A percentile compares a stretch with the other conserved stretches of the same genome.
Evolutionary conservation across 1,140 invertebrate genomes (phyloP).

Genomic region (Drosophila kikkawai): DNA sequence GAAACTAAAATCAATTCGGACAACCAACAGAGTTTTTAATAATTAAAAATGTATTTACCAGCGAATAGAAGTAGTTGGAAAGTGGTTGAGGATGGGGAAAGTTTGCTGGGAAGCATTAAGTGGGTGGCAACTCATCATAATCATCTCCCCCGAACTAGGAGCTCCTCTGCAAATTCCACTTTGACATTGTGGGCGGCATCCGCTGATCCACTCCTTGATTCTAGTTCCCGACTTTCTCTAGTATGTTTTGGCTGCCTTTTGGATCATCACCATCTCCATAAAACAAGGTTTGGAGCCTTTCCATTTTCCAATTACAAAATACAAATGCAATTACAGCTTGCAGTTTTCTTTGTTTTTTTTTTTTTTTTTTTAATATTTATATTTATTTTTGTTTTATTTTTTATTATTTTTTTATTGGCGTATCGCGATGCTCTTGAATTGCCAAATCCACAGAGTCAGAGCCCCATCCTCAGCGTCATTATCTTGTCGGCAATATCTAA

Average conservation of each 20-base stretch:
- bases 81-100: conserved; percentile 21
- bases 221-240: conserved; percentile 35
- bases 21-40: conserved; percentile 21
- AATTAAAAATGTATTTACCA: conserved; percentile 42
- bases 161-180: conserved; percentile 18
- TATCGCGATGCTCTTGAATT: conserved; percentile 77
- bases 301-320: conserved; percentile 44
- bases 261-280: neutral
- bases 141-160: neutral
- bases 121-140: conserved; percentile 34
- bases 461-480: conserved; percentile 27
- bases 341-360: conserved; percentile 7
- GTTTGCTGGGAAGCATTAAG: conserved; percentile 19
- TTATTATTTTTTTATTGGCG: conserved; percentile 16
- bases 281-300: conserved; percentile 13
- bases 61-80: conserved; percentile 5
- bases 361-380: no score
- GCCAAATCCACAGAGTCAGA: conserved; percentile 43
- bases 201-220: conserved; percentile 30
- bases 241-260: neutral
- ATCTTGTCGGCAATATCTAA: conserved; percentile 33
- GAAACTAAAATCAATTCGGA: conserved; percentile 19
- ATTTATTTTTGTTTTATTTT: neutral
- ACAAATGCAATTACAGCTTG: conserved; percentile 17
- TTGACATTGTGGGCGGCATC: conserved; percentile 29